Conservation (phyloP, 2,888 invertebrate species). For the Iphiclides podalirius region DNA sequence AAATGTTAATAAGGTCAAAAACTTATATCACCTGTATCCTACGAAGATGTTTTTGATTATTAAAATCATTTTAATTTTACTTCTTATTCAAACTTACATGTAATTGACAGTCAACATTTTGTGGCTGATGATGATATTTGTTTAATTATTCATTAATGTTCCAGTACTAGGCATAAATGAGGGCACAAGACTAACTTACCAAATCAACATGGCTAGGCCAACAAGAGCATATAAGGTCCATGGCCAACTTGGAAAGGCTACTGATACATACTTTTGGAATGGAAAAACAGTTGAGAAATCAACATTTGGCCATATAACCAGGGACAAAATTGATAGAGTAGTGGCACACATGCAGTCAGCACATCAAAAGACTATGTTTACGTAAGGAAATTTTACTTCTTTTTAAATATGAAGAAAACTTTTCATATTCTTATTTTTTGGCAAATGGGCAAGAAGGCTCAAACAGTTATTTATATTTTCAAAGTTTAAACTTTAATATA, state of each 20-base stretch:
- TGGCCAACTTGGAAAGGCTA: slow-evolving; percentile 87
- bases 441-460: too few species aligned
- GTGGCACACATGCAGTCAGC: slow-evolving; percentile 90
- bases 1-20: too few species aligned
- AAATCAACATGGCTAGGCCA: slow-evolving; percentile 81
- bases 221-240: slow-evolving; percentile 86
- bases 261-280: slow-evolving; percentile 85
- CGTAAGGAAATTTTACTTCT: slow-evolving; percentile 81
- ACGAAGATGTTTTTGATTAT: too few species aligned
- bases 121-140: too few species aligned
- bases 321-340: slow-evolving; percentile 84
- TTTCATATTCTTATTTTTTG: not conserved
- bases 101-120: too few species aligned
- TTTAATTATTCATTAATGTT: slow-evolving; percentile 33
- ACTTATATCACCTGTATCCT: too few species aligned
- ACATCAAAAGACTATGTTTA: slow-evolving; percentile 92
- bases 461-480: too few species aligned
- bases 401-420: not conserved
- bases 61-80: too few species aligned
- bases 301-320: slow-evolving; percentile 85
- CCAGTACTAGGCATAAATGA: slow-evolving; percentile 87
- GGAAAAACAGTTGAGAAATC: slow-evolving; percentile 86
- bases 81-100: too few species aligned
- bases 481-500: too few species aligned
- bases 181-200: slow-evolving; percentile 79